These are phyloP conservation scores for Enteromius paludinosus DNA, from an alignment of 2,797 vertebrate genomes.

Conservation along the genomic window DNA sequence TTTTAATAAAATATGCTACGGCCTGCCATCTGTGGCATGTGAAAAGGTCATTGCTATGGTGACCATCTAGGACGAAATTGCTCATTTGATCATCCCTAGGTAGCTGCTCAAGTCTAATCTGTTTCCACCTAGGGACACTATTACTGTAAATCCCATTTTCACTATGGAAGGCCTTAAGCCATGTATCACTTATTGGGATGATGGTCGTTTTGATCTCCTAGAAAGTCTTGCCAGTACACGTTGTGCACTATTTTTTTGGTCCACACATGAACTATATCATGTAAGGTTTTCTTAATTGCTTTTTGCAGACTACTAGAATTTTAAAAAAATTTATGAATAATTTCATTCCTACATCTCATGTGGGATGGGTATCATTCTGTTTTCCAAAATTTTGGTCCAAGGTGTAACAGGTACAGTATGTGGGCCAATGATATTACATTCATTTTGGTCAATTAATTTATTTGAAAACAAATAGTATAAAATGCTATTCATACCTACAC, in stretches of 20 bases:
- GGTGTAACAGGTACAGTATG: constrained; percentile 42
- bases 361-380: neutral
- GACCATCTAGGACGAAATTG: constrained; percentile 75
- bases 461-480: too few relatives aligned
- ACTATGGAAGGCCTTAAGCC: constrained; percentile 72
- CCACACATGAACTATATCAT: constrained; percentile 28
- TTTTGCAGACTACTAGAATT: constrained; percentile 30
- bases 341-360: neutral
- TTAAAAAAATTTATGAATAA: neutral
- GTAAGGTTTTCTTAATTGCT: constrained; percentile 17
- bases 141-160: constrained; percentile 73
- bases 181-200: constrained; percentile 72
- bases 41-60: constrained; percentile 79
- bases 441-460: neutral
- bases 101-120: constrained; percentile 77
- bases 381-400: neutral
- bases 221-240: constrained; percentile 24
- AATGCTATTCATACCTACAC: neutral
- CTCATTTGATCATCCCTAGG: constrained; percentile 59
- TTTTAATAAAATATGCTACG: constrained; percentile 48
- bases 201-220: constrained; percentile 46
- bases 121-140: constrained; percentile 78
- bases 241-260: constrained; percentile 17
- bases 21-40: constrained; percentile 60
- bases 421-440: neutral